phyloP scores from a whole-genome alignment of 2,888 invertebrate genomes.

The Plebejus argus region DNA sequence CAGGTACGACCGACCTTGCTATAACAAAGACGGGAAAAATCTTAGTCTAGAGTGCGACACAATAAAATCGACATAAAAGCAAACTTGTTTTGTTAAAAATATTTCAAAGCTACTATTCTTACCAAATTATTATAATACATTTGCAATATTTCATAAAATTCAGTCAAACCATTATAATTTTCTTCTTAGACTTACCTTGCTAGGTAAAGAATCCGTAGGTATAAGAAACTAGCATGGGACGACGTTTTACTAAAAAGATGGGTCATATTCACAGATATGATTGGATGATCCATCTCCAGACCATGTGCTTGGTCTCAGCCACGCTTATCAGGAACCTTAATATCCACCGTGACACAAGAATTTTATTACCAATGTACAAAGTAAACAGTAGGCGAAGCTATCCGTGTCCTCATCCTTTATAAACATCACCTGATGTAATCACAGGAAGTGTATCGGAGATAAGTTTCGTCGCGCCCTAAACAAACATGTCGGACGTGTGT shows the following conservation, averaged over 20 bases:
- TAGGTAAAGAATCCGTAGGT: too few species aligned
- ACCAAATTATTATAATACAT: neutral
- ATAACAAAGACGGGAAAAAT: conserved; percentile 7
- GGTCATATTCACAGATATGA: too few species aligned
- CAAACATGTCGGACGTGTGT: conserved; percentile 14
- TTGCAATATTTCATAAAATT: too few species aligned
- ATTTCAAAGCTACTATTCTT: neutral
- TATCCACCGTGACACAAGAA: neutral
- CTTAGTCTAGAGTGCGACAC: neutral
- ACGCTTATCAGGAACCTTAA: neutral
- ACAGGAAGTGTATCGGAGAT: conserved; percentile 4
- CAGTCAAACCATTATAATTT: too few species aligned
- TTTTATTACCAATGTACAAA: neutral
- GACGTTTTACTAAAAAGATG: too few species aligned
- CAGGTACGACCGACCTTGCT: neutral
- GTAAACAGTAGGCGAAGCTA: neutral
- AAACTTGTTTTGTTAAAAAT: neutral
- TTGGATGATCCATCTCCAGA: too few species aligned
- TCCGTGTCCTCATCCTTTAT: neutral
- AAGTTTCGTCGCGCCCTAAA: neutral
- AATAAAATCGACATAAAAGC: neutral
- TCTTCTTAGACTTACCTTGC: too few species aligned
- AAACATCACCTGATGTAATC: neutral
- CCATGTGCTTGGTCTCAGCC: neutral
- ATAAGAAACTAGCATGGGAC: too few species aligned